Conservation (phyloP, 2,113 vertebrate species). For the Gymnorhina tibicen region DNA sequence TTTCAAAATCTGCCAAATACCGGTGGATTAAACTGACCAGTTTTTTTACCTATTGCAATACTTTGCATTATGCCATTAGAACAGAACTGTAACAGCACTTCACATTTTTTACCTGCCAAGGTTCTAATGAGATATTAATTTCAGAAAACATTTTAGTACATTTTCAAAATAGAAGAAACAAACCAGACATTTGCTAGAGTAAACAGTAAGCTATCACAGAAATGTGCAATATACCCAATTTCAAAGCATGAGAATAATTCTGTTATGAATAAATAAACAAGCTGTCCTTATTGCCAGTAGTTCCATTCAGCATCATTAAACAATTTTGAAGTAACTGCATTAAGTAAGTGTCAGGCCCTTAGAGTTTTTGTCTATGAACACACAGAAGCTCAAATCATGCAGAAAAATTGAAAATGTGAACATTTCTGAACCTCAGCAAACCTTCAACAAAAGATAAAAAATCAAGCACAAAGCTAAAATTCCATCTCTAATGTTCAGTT, state of each 20-base stretch:
- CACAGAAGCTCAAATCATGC: neutral
- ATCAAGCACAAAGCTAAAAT: neutral
- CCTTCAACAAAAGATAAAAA: neutral
- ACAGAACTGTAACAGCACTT: neutral
- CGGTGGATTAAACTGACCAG: neutral
- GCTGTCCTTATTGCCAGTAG: neutral
- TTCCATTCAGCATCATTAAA: neutral
- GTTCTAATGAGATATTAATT: constrained; percentile 21
- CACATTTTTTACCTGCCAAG: constrained; percentile 11
- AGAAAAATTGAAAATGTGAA: neutral
- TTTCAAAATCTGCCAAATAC: constrained; percentile 4
- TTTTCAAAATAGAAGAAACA: constrained; percentile 4
- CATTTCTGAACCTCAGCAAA: neutral
- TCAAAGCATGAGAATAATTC: neutral
- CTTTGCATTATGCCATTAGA: neutral
- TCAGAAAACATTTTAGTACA: neutral
- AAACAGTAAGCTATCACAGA: neutral
- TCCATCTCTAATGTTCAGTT: neutral
- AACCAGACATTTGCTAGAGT: neutral
- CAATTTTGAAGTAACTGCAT: neutral
- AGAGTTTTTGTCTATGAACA: neutral
- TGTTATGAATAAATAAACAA: constrained; percentile 15
- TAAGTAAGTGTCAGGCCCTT: neutral
- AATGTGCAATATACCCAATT: neutral
- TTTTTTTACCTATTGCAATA: neutral